Percentiles rank a stretch among this genome's conserved stretches.
Evolutionary conservation across 2,888 invertebrate species (phyloP).

Genomic region (Actias luna): DNA sequence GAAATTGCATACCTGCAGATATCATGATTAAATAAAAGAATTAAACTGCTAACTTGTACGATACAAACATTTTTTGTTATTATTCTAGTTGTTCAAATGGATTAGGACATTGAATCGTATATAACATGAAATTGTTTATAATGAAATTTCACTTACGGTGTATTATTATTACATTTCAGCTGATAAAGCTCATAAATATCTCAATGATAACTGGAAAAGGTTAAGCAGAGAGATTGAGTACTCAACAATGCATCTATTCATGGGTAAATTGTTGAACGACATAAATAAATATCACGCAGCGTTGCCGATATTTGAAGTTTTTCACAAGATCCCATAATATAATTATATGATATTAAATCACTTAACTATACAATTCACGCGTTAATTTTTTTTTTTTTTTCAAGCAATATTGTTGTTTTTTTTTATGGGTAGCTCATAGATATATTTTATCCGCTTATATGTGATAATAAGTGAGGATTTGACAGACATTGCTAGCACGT

Average conservation of each 20-base stretch:
- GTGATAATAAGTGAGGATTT: too few species aligned
- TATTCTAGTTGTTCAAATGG: too few species aligned
- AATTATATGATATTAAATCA: too few species aligned
- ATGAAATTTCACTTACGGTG: neutral
- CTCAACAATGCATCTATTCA: neutral
- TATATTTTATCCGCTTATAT: too few species aligned
- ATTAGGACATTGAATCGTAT: too few species aligned
- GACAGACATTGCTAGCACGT: too few species aligned
- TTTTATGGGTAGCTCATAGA: too few species aligned
- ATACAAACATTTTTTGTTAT: neutral
- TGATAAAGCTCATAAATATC: neutral
- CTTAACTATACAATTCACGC: too few species aligned
- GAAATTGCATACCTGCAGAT: too few species aligned
- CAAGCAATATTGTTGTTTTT: too few species aligned
- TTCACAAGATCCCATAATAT: neutral
- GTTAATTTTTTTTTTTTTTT: too few species aligned
- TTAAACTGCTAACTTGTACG: neutral
- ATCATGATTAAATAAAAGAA: neutral
- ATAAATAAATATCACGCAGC: neutral
- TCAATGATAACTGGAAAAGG: constrained; percentile 10
- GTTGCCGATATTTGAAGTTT: neutral
- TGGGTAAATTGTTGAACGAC: neutral
- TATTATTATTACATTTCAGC: neutral
- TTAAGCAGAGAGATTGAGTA: neutral
- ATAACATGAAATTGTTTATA: neutral